Evolutionary conservation across 2,888 invertebrate species (phyloP), one percentile per base, ranked within the genome.

Genomic region (Aleiodes alternator): DNA sequence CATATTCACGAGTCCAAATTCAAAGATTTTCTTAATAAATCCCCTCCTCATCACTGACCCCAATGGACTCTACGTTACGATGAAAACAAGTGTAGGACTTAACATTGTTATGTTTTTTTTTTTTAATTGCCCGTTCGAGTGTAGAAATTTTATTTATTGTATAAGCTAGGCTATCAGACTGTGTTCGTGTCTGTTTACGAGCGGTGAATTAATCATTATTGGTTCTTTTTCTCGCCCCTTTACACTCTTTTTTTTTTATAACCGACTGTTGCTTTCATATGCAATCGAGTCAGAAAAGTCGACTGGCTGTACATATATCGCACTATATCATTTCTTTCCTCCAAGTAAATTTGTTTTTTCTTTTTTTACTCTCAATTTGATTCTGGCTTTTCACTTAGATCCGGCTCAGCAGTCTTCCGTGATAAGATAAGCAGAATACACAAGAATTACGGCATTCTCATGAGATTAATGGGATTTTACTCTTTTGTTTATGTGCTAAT

Each of bases 361-460:
- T 59, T 7, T 70, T 50, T 66, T 50, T 14, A 38, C n/a, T 16
- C 16, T 66, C 31, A 5, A 66, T 43, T 72, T 38, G 51, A 53
- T 34, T 64, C 29, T 23, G 16, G 55, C 9, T 34, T 53, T 64
- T 38, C 34, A 38, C 34, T 72, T 43, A 55, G 55, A 72, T 66
- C 66, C 57, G 64, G 38, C 55, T 66, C 66, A 55, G 61, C 55
- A 57, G 55, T 64, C 16, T 38, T 23, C 23, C 8, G 14, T 38
- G 72, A 72, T 72, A 53, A 72, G 72, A 72, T 72, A 72, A 50
- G 53, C 29, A 43, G 57, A 55, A 55, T 70, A 43, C 70, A 70
- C 51, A 14, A 48, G 57, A 70, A 16, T 64, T 48, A 48, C 64
- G 48, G 64, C 34, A 64, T 64, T 64, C 23, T 64, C 9, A 23